These are phyloP conservation scores for Amblyjoppa proteus DNA, from an alignment of 2,888 invertebrate species.

Conservation along the genomic window DNA sequence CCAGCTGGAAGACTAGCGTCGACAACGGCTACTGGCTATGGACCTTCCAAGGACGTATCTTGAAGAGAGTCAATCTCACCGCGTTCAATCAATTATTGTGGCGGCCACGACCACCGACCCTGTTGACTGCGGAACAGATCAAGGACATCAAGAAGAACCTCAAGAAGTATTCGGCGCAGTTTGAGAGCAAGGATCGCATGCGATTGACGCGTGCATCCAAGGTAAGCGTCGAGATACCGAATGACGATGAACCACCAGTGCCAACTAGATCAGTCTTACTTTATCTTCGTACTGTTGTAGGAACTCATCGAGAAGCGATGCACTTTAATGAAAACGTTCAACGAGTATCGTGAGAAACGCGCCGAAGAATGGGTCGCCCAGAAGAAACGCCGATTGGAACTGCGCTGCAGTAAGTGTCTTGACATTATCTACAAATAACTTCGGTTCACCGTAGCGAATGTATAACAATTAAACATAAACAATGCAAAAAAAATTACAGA, in stretches of 20 bases:
- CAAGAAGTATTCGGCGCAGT: slow-evolving; percentile 98
- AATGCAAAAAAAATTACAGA: slow-evolving; percentile 87
- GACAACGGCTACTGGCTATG: slow-evolving; percentile 97
- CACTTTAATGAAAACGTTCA: slow-evolving; percentile 94
- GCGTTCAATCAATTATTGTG: slow-evolving; percentile 97
- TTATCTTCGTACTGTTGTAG: slow-evolving; percentile 77
- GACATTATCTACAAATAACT: background rate
- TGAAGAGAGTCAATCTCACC: slow-evolving; percentile 94
- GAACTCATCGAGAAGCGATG: slow-evolving; percentile 97
- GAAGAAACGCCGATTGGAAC: slow-evolving; percentile 92
- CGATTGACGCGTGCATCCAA: slow-evolving; percentile 96
- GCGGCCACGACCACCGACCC: slow-evolving; percentile 96
- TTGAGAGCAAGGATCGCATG: slow-evolving; percentile 98
- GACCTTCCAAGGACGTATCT: slow-evolving; percentile 96
- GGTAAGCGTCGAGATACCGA: slow-evolving; percentile 81
- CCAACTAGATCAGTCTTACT: background rate
- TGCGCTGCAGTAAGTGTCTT: slow-evolving; percentile 92
- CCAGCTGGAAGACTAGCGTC: slow-evolving; percentile 98
- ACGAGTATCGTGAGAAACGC: slow-evolving; percentile 92
- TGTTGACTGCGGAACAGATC: slow-evolving; percentile 93
- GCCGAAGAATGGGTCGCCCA: slow-evolving; percentile 91
- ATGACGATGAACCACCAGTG: background rate
- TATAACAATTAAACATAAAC: background rate
- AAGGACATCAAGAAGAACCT: slow-evolving; percentile 98
- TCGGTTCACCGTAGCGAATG: background rate